phyloP scores from a whole-genome alignment of 2,113 vertebrate genomes.

The Petromus typicus region DNA sequence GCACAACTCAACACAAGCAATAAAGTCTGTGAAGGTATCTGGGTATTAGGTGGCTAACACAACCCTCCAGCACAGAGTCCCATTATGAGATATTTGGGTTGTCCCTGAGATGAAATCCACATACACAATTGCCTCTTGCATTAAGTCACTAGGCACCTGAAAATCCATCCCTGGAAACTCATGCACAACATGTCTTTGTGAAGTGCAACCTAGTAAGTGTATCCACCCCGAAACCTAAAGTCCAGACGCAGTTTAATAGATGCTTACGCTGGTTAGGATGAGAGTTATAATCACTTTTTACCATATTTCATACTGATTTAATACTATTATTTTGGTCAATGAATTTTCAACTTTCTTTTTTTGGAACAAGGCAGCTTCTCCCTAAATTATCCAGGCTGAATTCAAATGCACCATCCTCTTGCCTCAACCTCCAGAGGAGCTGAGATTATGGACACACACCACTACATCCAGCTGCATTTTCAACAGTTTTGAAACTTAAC shows the following conservation, averaged over 20 bases:
- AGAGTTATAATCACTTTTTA: neutral
- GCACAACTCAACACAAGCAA: neutral
- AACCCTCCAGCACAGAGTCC: neutral
- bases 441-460: neutral
- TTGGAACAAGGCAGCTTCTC: neutral
- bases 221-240: neutral
- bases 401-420: neutral
- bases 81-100: neutral
- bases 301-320: neutral
- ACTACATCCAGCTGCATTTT: neutral
- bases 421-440: neutral
- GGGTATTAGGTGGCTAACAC: neutral
- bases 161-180: neutral
- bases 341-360: neutral
- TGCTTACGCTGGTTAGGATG: accelerated
- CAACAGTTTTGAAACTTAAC: neutral
- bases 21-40: neutral
- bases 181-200: neutral
- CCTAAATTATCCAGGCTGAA: neutral
- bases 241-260: neutral
- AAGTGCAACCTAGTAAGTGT: neutral
- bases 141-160: neutral
- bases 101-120: neutral
- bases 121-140: neutral
- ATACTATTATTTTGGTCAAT: neutral